A percentile compares a stretch with the other conserved stretches of the same genome.
Conservation (phyloP, 1,140 invertebrate genomes). For the Sitophilus oryzae region DNA sequence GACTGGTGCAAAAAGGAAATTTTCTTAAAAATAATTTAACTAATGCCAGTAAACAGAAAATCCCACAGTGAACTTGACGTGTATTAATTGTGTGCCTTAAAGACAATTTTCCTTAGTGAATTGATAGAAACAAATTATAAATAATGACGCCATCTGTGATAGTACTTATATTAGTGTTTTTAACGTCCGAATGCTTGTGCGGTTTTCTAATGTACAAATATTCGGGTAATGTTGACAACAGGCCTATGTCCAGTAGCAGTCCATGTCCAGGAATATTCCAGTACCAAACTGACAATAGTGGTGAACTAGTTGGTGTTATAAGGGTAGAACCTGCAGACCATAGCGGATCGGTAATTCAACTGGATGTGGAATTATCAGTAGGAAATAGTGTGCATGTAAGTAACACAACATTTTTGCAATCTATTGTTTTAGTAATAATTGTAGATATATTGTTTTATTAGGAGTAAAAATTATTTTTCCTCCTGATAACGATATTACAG, state of each 20-base stretch:
- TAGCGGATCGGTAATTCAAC: conserved; percentile 16
- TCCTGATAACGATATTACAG: too few relatives aligned
- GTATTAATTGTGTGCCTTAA: too few relatives aligned
- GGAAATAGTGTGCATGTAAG: conserved; percentile 35
- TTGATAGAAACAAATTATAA: neutral
- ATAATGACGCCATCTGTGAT: conserved; percentile 1
- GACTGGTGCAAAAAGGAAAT: too few relatives aligned
- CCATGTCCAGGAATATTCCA: conserved; percentile 34
- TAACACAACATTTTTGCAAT: neutral
- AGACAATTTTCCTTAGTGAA: too few relatives aligned
- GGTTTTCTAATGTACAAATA: conserved; percentile 2
- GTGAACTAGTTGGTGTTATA: conserved; percentile 29
- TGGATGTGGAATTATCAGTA: conserved; percentile 34
- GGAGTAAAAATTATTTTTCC: too few relatives aligned
- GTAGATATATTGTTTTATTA: too few relatives aligned
- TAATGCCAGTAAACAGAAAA: neutral
- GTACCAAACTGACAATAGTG: conserved; percentile 29
- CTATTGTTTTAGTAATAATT: too few relatives aligned
- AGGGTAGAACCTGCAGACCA: conserved; percentile 18
- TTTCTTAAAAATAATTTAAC: neutral
- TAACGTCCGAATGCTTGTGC: neutral
- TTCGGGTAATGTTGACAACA: conserved; percentile 7
- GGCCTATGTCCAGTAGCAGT: conserved; percentile 11
- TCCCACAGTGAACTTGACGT: too few relatives aligned
- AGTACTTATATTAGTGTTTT: neutral